Evolutionary conservation across 2,888 invertebrate genomes (phyloP), one percentile per base, ranked within the genome.

Genomic region (Syritta pipiens): DNA sequence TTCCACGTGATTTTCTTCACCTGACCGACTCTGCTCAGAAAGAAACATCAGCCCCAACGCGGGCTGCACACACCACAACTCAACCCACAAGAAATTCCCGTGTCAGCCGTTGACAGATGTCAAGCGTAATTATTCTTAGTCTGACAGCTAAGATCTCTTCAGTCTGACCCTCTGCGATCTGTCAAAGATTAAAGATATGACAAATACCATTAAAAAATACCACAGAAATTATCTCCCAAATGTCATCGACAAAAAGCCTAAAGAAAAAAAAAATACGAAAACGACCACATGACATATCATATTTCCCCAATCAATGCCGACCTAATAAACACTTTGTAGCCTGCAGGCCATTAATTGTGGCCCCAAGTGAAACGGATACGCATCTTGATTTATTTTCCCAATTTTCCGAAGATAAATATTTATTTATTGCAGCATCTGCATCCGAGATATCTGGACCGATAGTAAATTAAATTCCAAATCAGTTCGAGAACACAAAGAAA

Each of bases 371-470:
- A 30, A 42, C 30, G 6, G 19, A 20, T 24, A 14, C 10, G 17
- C 24, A 62, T 37, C 48, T 49, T 62, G 62, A 62, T 62, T 62
- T 62, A 48, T 48, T 37, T 12, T 37, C 9, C 26, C 48, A 37
- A 62, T 40, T 62, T 62, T 14, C 48, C 24, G 10, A 32, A 51
- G 26, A 40, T 63, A 63, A 63, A 63, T 63, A 63, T 51, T 63
- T 51, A 62, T 63, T 51, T 42, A 46, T 55, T 40, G 24, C 46
- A 10, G 7, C 4, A 24, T 35, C 10, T 7, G 35, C 37, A 40
- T 17, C 17, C 12, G 30, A 44, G 4, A 46, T 46, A 12, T 35
- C 48, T 22, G 12, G 26, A 60, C 37, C 37, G 22, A 60, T 26
- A 48, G n/a, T 26, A 32, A 32, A 35, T 60, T 48, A 37, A 48